Conservation (phyloP, 2,113 vertebrate genomes). For the Microtus ochrogaster region DNA sequence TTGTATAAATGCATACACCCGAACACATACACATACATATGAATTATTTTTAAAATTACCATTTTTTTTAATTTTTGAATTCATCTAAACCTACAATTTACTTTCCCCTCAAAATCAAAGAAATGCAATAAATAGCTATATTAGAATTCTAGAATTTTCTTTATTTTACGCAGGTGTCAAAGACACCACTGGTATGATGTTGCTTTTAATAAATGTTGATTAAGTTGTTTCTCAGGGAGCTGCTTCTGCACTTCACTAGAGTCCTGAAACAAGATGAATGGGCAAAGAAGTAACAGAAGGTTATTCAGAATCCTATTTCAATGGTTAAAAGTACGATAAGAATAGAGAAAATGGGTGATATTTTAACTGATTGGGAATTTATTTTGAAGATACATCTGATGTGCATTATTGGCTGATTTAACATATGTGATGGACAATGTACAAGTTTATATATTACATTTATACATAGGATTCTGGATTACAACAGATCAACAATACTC, state of each 20-base stretch:
- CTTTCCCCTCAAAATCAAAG: not conserved
- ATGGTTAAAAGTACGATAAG: not conserved
- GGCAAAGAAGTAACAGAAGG: not conserved
- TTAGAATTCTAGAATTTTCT: not conserved
- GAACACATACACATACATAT: not conserved
- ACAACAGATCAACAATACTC: not conserved
- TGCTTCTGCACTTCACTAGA: not conserved
- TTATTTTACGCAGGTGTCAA: not conserved
- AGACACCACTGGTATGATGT: not conserved
- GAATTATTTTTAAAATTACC: not conserved
- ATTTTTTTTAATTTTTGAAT: not conserved
- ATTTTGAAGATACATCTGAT: not conserved
- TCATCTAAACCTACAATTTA: constrained; percentile 19
- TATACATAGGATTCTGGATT: not conserved
- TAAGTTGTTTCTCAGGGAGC: not conserved
- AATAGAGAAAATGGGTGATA: not conserved
- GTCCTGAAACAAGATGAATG: not conserved
- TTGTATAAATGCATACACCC: not conserved
- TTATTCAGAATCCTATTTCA: not conserved
- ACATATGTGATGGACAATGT: not conserved
- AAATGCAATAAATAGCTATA: constrained; percentile 6
- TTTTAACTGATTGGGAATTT: not conserved
- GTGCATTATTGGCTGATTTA: not conserved
- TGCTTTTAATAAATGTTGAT: not conserved
- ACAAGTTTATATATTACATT: not conserved